Conservation (phyloP, 2,113 vertebrate genomes). For the Pomatostomus ruficeps region DNA sequence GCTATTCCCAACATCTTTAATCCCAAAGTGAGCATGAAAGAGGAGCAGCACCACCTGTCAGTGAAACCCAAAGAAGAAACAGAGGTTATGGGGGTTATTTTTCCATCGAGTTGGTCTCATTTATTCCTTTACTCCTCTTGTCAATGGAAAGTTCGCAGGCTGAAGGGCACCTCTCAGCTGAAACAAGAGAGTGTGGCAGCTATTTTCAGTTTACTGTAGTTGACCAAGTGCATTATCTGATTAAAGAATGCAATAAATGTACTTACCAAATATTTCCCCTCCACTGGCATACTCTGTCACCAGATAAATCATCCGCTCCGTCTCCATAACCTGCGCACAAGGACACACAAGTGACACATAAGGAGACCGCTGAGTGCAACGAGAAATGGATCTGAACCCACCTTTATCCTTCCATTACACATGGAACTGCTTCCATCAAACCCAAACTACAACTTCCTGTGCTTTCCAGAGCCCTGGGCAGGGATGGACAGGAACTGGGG, state of each 20-base stretch:
- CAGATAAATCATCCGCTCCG: constrained; percentile 96
- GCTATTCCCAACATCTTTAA: not conserved
- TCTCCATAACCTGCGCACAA: constrained; percentile 94
- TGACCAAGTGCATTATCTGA: constrained; percentile 30
- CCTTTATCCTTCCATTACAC: not conserved
- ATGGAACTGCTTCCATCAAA: not conserved
- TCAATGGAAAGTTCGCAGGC: not conserved
- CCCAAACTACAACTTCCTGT: accelerated
- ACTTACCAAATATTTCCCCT: constrained; percentile 98
- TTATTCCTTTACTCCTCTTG: not conserved
- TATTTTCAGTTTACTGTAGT: constrained; percentile 5
- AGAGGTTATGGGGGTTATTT: not conserved
- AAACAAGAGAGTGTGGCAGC: not conserved
- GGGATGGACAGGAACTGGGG: not conserved
- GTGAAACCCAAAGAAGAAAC: not conserved
- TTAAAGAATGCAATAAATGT: constrained; percentile 52
- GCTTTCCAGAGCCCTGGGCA: not conserved
- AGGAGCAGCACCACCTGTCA: not conserved
- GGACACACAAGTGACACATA: constrained; percentile 45
- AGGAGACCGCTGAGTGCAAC: not conserved
- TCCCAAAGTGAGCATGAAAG: not conserved
- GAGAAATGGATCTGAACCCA: not conserved
- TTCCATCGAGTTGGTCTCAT: not conserved
- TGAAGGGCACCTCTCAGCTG: constrained; percentile 10
- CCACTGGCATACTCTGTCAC: constrained; percentile 98